These are phyloP conservation scores for Deilephila elpenor DNA, from an alignment of 2,888 invertebrate species.

Conservation along the genomic window DNA sequence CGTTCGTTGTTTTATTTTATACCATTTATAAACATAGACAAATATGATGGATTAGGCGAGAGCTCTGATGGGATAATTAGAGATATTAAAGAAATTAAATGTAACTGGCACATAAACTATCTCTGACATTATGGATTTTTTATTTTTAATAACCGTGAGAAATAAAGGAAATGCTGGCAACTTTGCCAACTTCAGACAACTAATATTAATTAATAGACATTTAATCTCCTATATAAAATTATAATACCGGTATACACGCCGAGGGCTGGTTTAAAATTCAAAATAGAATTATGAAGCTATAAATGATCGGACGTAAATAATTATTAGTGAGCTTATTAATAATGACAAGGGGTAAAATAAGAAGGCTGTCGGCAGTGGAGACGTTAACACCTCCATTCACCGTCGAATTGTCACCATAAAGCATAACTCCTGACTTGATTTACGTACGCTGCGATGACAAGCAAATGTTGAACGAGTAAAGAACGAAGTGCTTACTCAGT, in stretches of 20 bases:
- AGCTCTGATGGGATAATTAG: not conserved
- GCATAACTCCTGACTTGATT: constrained; percentile 29
- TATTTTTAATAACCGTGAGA: not conserved
- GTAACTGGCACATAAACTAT: too few species aligned
- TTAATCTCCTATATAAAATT: not conserved
- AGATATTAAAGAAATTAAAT: not conserved
- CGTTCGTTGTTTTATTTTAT: constrained; percentile 46
- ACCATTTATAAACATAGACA: constrained; percentile 30
- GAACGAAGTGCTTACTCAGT: not conserved
- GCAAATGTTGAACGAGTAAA: constrained; percentile 25
- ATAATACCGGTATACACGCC: not conserved
- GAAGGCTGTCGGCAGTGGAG: constrained; percentile 29
- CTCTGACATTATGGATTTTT: too few species aligned
- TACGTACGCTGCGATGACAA: constrained; percentile 17
- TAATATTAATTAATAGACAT: not conserved
- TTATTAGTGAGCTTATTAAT: constrained; percentile 32
- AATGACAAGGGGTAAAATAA: constrained; percentile 32
- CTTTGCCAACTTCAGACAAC: not conserved
- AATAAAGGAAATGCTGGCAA: not conserved
- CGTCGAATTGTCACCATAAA: constrained; percentile 30
- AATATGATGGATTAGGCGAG: not conserved
- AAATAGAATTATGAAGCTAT: constrained; percentile 29
- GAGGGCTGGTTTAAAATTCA: not conserved
- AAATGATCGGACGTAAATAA: constrained; percentile 22
- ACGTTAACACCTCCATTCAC: constrained; percentile 32